Conservation (phyloP, 2,888 invertebrate species). For the Cheilosia grossa region DNA sequence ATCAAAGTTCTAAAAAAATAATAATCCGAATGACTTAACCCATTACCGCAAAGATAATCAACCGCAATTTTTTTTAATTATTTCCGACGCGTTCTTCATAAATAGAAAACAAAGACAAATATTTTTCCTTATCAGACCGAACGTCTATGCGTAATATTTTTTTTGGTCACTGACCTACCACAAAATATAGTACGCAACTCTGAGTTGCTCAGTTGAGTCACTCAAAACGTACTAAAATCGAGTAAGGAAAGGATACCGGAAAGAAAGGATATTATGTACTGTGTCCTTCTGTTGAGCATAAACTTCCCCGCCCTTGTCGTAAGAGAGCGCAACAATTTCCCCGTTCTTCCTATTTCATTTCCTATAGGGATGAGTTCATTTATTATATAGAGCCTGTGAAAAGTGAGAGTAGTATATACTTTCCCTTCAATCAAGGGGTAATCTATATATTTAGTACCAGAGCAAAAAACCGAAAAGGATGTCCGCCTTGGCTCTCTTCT, state of each 20-base stretch:
- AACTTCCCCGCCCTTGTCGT: constrained; percentile 7
- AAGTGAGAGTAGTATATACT: constrained; percentile 68
- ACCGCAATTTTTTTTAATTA: constrained; percentile 19
- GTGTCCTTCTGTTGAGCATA: not conserved
- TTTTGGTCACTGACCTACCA: constrained; percentile 51
- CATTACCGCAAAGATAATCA: constrained; percentile 46
- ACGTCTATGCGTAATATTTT: constrained; percentile 43
- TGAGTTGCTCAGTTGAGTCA: constrained; percentile 40
- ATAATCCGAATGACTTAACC: constrained; percentile 32
- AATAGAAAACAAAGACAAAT: not conserved
- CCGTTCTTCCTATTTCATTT: constrained; percentile 10
- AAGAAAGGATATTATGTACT: constrained; percentile 36
- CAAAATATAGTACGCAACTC: constrained; percentile 22
- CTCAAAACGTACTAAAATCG: not conserved
- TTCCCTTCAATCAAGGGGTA: constrained; percentile 30
- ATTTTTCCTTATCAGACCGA: constrained; percentile 43
- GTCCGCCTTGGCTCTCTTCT: constrained; percentile 40
- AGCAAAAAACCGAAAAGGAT: constrained; percentile 45
- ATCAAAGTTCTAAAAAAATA: constrained; percentile 6
- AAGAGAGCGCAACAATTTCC: constrained; percentile 46
- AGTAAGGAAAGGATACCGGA: constrained; percentile 4
- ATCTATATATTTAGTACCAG: not conserved
- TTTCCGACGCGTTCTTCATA: constrained; percentile 2
- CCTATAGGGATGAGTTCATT: constrained; percentile 23
- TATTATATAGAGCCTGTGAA: constrained; percentile 30